These are phyloP conservation scores for Dryococelus australis DNA, from an alignment of 2,888 invertebrate genomes.

Conservation along the genomic window DNA sequence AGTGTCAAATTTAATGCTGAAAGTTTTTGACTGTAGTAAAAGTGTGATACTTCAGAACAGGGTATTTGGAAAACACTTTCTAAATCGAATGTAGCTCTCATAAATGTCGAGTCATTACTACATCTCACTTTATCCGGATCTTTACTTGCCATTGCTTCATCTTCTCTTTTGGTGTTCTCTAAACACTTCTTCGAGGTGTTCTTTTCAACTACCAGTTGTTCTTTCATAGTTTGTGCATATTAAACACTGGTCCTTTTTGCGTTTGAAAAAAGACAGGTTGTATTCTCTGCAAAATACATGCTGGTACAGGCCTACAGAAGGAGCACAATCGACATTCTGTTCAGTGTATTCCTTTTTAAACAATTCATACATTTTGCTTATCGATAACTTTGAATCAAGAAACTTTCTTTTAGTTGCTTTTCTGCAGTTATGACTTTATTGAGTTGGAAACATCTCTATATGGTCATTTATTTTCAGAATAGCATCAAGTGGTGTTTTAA, in stretches of 20 bases:
- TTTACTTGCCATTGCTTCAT: slow-evolving; percentile 46
- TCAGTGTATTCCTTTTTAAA: not conserved
- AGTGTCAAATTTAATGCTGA: slow-evolving; percentile 52
- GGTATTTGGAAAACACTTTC: slow-evolving; percentile 52
- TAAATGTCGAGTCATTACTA: slow-evolving; percentile 47
- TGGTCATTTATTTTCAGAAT: not conserved
- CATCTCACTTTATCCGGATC: slow-evolving; percentile 45
- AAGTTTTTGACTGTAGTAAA: slow-evolving; percentile 53
- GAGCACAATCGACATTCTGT: slow-evolving; percentile 20
- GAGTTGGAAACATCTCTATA: not conserved
- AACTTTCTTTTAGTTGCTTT: slow-evolving; percentile 13
- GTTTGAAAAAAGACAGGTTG: slow-evolving; percentile 36
- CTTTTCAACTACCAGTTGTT: slow-evolving; percentile 17
- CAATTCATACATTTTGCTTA: slow-evolving; percentile 31
- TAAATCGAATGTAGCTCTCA: slow-evolving; percentile 50
- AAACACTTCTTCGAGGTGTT: slow-evolving; percentile 41
- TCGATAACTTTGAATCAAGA: slow-evolving; percentile 18
- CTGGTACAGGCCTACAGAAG: slow-evolving; percentile 26
- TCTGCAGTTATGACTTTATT: not conserved
- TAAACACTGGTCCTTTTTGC: slow-evolving; percentile 39
- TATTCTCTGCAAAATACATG: slow-evolving; percentile 37
- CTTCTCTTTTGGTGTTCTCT: slow-evolving; percentile 45
- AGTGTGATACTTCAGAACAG: slow-evolving; percentile 48
- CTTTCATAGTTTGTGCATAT: slow-evolving; percentile 35
- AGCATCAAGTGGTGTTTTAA: slow-evolving; percentile 21